These are phyloP conservation scores for Drosophila nannoptera DNA, from an alignment of 1,140 invertebrate species.

Conservation along the genomic window DNA sequence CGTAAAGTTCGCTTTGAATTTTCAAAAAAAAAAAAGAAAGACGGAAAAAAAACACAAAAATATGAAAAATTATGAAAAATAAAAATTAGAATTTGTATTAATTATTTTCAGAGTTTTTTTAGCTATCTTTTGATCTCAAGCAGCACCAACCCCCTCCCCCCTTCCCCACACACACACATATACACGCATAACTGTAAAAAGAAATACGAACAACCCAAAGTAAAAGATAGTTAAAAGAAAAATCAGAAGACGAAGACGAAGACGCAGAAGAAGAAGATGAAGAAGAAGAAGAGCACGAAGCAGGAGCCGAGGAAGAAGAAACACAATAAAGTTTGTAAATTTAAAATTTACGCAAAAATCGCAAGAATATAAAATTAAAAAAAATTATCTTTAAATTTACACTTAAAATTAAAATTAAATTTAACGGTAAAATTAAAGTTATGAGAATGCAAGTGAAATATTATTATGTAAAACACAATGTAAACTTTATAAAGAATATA, in stretches of 20 bases:
- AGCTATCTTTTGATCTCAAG: conserved; percentile 78
- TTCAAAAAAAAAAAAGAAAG: conserved; percentile 19
- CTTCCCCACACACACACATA: conserved; percentile 18
- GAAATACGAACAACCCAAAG: conserved; percentile 54
- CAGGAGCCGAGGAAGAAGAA: conserved; percentile 33
- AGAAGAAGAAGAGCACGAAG: conserved; percentile 10
- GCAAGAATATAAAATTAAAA: conserved; percentile 9
- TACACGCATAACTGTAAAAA: conserved; percentile 17
- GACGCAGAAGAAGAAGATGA: background rate
- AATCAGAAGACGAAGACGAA: background rate
- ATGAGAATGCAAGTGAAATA: conserved; percentile 34
- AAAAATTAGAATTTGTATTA: conserved; percentile 9
- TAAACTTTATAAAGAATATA: conserved; percentile 48
- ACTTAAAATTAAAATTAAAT: background rate
- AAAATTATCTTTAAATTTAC: background rate
- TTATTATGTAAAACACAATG: conserved; percentile 45
- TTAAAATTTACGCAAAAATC: conserved; percentile 67
- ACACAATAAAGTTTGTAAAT: conserved; percentile 75
- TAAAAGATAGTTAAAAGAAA: conserved; percentile 73
- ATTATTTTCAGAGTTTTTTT: conserved; percentile 55
- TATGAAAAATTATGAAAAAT: conserved; percentile 2
- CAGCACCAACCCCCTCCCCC: conserved; percentile 40
- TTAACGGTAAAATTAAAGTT: background rate
- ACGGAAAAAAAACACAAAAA: conserved; percentile 7
- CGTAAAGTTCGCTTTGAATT: conserved; percentile 24